These are phyloP conservation scores for Philopotamus ludificatus DNA, from an alignment of 1,140 invertebrate species.

Conservation along the genomic window DNA sequence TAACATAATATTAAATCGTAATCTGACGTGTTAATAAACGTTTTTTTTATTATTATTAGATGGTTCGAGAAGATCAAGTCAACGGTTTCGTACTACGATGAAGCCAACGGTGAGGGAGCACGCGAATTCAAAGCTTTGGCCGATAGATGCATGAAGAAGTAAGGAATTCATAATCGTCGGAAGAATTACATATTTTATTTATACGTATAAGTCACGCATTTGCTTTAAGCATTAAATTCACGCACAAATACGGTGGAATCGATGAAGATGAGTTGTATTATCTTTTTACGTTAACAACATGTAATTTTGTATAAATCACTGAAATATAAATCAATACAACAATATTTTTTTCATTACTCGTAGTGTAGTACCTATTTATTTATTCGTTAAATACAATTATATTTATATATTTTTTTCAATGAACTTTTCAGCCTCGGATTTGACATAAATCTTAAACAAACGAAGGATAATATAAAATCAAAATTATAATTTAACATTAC, in stretches of 20 bases:
- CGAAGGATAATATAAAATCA: no score
- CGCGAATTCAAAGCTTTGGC: conserved; percentile 54
- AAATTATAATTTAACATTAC: no score
- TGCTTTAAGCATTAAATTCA: background rate
- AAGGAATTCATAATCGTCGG: no score
- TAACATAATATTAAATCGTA: background rate
- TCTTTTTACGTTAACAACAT: background rate
- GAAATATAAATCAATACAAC: no score
- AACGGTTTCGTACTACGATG: conserved; percentile 69
- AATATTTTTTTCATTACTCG: no score
- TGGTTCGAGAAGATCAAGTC: conserved; percentile 71
- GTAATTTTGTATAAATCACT: background rate
- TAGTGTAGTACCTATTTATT: no score
- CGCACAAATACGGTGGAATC: background rate
- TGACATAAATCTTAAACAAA: no score
- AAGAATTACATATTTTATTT: no score
- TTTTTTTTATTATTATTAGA: conserved; percentile 46
- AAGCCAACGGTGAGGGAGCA: conserved; percentile 64
- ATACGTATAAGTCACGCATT: background rate
- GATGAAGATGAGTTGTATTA: background rate
- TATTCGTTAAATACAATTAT: no score
- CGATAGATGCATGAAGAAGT: conserved; percentile 32
- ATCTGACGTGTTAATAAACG: background rate
- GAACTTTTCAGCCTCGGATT: no score
- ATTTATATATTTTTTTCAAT: no score